Evolutionary conservation across 2,888 invertebrate species (phyloP).

Genomic region (Micoletzkya japonica): DNA sequence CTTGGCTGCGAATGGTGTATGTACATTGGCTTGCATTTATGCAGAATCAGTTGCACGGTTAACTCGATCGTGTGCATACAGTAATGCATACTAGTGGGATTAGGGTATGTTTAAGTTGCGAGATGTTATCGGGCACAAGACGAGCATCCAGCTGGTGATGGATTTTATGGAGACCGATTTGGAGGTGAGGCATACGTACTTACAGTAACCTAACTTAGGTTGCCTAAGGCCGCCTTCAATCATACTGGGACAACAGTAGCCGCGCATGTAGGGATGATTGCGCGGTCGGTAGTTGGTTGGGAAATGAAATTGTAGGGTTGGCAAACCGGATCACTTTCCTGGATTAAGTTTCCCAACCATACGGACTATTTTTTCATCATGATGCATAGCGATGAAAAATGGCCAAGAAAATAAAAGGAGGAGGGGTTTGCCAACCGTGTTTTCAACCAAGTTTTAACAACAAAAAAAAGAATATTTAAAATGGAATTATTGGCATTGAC

Average conservation of each 20-base stretch:
- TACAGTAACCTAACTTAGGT: background rate
- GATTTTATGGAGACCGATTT: slow-evolving; percentile 99
- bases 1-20: background rate
- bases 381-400: background rate
- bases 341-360: no score
- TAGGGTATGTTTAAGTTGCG: slow-evolving; percentile 64
- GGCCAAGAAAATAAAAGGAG: background rate
- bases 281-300: no score
- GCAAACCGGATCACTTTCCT: no score
- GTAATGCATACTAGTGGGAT: background rate
- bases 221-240: no score
- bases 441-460: no score
- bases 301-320: no score
- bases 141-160: slow-evolving; percentile 95
- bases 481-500: no score
- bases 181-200: slow-evolving; percentile 75
- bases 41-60: background rate
- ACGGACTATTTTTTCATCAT: background rate
- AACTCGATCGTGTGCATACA: no score
- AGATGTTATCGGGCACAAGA: slow-evolving; percentile 97
- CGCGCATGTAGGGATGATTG: no score
- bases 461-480: background rate
- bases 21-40: background rate
- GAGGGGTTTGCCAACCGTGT: no score
- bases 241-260: no score